phyloP scores from a whole-genome alignment of 2,113 vertebrate species.

The Podocnemis expansa region DNA sequence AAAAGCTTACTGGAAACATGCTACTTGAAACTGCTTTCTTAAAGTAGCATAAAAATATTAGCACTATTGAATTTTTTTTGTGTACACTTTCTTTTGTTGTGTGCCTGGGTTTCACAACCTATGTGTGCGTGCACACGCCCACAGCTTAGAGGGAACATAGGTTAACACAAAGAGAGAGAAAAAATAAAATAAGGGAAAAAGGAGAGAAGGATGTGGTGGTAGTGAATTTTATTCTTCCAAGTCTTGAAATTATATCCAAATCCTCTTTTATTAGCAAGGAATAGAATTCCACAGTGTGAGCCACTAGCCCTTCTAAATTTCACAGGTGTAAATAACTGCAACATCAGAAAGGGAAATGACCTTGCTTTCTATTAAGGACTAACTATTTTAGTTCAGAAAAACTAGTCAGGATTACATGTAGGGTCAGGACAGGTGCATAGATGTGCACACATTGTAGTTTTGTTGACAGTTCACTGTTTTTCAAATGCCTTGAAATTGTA shows the following conservation, averaged over 20 bases:
- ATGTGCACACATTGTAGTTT: accelerated
- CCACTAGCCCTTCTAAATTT: background rate
- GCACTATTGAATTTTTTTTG: too few relatives aligned
- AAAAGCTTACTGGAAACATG: too few relatives aligned
- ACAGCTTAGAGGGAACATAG: too few relatives aligned
- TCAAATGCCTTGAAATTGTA: background rate
- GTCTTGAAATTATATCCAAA: background rate
- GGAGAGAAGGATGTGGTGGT: background rate
- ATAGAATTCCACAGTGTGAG: background rate
- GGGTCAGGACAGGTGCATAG: accelerated
- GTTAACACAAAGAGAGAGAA: too few relatives aligned
- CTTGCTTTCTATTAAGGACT: background rate
- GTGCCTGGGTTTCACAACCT: too few relatives aligned
- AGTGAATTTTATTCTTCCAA: background rate
- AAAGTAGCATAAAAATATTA: too few relatives aligned
- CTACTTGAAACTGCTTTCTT: too few relatives aligned
- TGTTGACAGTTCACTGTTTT: background rate
- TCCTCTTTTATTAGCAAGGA: background rate
- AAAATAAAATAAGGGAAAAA: background rate
- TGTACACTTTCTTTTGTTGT: too few relatives aligned
- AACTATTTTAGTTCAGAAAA: background rate
- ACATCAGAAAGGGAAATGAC: accelerated
- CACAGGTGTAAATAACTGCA: background rate
- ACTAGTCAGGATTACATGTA: background rate
- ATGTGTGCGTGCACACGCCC: too few relatives aligned